phyloP scores from a whole-genome alignment of 2,113 vertebrate species.

The Bufo gargarizans region DNA sequence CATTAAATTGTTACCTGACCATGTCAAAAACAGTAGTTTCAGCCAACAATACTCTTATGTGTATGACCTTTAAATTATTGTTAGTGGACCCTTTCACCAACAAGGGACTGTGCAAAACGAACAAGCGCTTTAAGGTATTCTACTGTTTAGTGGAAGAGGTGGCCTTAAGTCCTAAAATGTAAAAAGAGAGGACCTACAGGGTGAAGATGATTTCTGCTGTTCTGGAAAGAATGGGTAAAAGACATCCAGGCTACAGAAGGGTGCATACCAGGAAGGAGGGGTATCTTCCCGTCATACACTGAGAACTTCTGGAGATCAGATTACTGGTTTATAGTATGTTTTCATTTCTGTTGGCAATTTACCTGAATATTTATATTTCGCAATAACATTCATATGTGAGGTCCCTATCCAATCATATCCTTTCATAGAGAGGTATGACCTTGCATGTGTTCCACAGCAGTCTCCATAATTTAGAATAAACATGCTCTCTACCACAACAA shows the following conservation, averaged over 20 bases:
- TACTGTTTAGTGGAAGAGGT: background rate
- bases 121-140: background rate
- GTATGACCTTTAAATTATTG: background rate
- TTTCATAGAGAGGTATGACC: background rate
- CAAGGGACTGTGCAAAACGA: background rate
- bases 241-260: background rate
- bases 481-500: background rate
- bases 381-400: background rate
- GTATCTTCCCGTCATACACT: background rate
- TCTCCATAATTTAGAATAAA: slow-evolving; percentile 21
- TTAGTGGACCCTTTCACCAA: background rate
- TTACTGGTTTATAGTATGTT: background rate
- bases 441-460: no score
- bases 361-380: background rate
- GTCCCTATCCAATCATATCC: background rate
- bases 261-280: background rate
- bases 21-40: no score
- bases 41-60: no score
- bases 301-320: background rate
- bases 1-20: no score
- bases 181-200: background rate
- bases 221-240: background rate
- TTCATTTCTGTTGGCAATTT: background rate
- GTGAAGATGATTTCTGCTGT: background rate
- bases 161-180: background rate